Percentiles rank a stretch among this genome's conserved stretches.
phyloP scores from a whole-genome alignment of 1,140 invertebrate genomes.

The Philotrypesis tridentata region DNA sequence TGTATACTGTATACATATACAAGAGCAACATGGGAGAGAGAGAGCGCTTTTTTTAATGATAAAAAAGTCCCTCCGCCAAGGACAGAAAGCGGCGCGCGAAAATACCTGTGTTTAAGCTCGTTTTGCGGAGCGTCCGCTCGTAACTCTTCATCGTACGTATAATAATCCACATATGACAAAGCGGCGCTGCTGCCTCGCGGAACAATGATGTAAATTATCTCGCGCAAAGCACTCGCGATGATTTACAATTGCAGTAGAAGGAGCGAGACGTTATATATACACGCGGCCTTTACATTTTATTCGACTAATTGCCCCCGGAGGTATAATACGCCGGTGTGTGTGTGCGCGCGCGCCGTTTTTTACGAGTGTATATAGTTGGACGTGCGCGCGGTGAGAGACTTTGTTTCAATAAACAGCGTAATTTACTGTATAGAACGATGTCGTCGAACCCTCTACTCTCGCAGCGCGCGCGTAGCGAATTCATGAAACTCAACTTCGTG shows the following conservation, averaged over 20 bases:
- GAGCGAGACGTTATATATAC: no score
- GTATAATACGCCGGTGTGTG: no score
- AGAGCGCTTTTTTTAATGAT: not conserved
- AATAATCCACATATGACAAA: not conserved
- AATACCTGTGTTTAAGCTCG: not conserved
- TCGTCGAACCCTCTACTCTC: not conserved
- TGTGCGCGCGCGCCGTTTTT: no score
- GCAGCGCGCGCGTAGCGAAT: no score
- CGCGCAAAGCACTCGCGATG: not conserved
- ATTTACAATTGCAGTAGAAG: not conserved
- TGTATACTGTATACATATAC: no score
- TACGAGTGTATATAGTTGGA: not conserved
- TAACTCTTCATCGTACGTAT: not conserved
- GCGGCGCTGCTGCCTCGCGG: no score
- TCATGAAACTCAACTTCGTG: not conserved
- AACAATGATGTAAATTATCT: not conserved
- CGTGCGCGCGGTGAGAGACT: not conserved
- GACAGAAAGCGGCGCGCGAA: not conserved
- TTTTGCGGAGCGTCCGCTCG: not conserved
- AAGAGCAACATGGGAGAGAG: no score
- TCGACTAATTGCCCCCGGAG: not conserved
- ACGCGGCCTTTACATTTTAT: not conserved
- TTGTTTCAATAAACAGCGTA: not conserved
- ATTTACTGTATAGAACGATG: not conserved
- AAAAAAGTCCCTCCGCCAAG: not conserved